phyloP scores from a whole-genome alignment of 1,140 invertebrate genomes.

The Luehdorfia chinensis region DNA sequence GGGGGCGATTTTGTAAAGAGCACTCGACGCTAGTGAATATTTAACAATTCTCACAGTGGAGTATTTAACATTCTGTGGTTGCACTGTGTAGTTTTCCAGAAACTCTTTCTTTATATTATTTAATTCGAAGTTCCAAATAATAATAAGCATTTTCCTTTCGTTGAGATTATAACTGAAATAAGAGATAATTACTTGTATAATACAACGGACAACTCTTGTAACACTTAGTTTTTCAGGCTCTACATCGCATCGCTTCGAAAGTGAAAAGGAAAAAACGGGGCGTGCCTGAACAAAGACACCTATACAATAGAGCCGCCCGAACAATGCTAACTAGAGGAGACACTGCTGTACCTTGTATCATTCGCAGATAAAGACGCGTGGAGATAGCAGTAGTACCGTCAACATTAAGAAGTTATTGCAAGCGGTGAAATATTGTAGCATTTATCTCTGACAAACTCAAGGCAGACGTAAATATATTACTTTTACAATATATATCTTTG shows the following conservation, averaged over 20 bases:
- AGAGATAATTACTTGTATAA: slow-evolving; percentile 29
- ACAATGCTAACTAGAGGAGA: slow-evolving; percentile 69
- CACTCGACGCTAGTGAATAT: slow-evolving; percentile 21
- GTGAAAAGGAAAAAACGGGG: slow-evolving; percentile 67
- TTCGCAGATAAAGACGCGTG: slow-evolving; percentile 53
- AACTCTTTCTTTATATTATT: slow-evolving; percentile 13
- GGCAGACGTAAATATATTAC: not conserved
- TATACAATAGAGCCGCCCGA: slow-evolving; percentile 57
- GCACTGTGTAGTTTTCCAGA: slow-evolving; percentile 4
- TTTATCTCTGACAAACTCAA: not conserved
- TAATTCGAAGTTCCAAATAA: slow-evolving; percentile 9
- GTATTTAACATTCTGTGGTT: slow-evolving; percentile 22
- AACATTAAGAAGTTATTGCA: slow-evolving; percentile 14
- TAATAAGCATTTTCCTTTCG: not conserved
- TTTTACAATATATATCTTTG: no score
- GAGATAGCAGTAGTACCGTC: slow-evolving; percentile 26
- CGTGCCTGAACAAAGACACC: slow-evolving; percentile 65
- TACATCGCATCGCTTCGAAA: slow-evolving; percentile 49
- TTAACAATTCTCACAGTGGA: slow-evolving; percentile 25
- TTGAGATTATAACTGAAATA: not conserved
- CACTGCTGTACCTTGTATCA: slow-evolving; percentile 57
- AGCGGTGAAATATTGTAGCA: slow-evolving; percentile 3
- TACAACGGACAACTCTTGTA: slow-evolving; percentile 46
- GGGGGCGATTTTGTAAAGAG: slow-evolving; percentile 42
- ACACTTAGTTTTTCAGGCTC: slow-evolving; percentile 43